Evolutionary conservation across 2,113 vertebrate genomes (phyloP).

Genomic region (Chaenocephalus aceratus): DNA sequence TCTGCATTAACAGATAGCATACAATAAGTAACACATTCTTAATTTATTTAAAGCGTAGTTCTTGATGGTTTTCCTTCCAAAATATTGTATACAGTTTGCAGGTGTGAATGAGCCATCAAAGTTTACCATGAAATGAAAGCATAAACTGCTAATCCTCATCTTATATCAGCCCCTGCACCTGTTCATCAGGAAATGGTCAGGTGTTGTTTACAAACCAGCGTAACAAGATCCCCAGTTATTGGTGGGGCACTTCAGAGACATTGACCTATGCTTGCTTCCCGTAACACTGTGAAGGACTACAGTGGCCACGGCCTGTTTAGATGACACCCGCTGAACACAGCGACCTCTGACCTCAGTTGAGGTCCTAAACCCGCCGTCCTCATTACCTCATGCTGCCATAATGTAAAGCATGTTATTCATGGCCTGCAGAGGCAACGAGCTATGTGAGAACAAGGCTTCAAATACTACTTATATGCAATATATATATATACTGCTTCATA

Average conservation of each 20-base stretch:
- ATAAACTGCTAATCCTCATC: not conserved
- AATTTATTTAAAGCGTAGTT: too few relatives aligned
- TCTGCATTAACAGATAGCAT: not conserved
- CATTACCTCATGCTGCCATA: conserved; percentile 85
- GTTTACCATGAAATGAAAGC: not conserved
- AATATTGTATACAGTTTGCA: not conserved
- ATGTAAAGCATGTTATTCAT: conserved; percentile 77
- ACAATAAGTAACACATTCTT: too few relatives aligned
- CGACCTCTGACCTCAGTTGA: conserved; percentile 76
- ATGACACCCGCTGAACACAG: conserved; percentile 75
- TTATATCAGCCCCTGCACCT: conserved; percentile 43
- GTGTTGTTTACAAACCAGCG: conserved; percentile 80
- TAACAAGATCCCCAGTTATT: conserved; percentile 67
- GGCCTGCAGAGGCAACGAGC: conserved; percentile 59
- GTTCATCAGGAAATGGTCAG: conserved; percentile 64
- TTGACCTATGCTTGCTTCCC: conserved; percentile 54
- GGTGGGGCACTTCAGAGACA: conserved; percentile 12
- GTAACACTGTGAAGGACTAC: conserved; percentile 58
- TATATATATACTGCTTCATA: too few relatives aligned
- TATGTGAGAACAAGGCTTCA: conserved; percentile 54
- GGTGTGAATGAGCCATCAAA: not conserved
- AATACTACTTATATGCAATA: not conserved
- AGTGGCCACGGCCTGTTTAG: conserved; percentile 73
- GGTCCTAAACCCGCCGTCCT: conserved; percentile 64
- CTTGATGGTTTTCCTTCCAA: not conserved